Evolutionary conservation across 2,113 vertebrate genomes (phyloP), one percentile per base, ranked within the genome.

Genomic region (Thalassoma bifasciatum): DNA sequence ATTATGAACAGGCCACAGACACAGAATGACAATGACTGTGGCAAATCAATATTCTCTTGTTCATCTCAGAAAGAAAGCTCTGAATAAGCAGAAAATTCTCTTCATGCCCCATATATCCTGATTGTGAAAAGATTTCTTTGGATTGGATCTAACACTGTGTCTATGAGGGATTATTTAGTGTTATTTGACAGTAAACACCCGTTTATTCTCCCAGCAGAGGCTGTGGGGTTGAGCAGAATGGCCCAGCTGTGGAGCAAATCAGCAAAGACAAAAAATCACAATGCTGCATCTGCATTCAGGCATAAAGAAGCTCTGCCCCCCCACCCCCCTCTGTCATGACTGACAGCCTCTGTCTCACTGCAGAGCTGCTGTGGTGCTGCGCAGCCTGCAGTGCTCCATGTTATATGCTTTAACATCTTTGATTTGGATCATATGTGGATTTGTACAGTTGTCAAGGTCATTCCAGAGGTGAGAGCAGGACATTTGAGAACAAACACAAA

Each of bases 1-100:
- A 81, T 87, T 92, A 87, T 88, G 82, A 85, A 80, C 82, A 78
- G 82, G 60, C 86, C 74, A 85, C 66, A 66, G n/a, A 72, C 56
- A 36, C 54, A 81, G 70, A 78, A 83, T 66, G 84, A 85, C 76
- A 85, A 78, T 64, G 72, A 77, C 37, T 30, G 46, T 36, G 50
- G 61, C 63, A 62, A 84, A 87, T 92, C 87, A 72, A 87, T 88
- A 88, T 60, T 83, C 68, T 76, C 54, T 44, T 49, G 65, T 72
- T 86, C 57, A 51, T 56, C 65, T 59, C 23, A 65, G 38, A 77
- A 70, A 62, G 17, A 58, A 60, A 52, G 30, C 11, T n/a, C 12
- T 38, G 63, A 72, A 44, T 44, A 34, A 56, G 61, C 49, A 76
- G 47, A 65, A 75, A 66, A 30, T 24, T 57, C 16, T 34, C 72